Percentiles rank a stretch among this genome's conserved stretches.
These are phyloP conservation scores for Rhinoraja longicauda DNA, from an alignment of 2,797 vertebrate genomes.

Conservation along the genomic window DNA sequence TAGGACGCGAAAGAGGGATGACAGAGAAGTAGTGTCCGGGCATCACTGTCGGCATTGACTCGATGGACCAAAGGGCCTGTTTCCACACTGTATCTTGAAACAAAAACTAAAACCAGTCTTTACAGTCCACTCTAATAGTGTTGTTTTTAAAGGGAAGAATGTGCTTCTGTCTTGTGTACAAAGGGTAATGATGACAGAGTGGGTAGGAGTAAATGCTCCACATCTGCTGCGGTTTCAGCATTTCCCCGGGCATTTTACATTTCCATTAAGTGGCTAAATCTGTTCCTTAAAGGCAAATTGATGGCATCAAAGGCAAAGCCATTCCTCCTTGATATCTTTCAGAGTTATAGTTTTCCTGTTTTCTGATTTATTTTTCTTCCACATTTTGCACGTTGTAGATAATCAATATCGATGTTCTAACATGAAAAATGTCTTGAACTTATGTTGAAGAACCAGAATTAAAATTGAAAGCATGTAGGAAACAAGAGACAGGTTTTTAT, in stretches of 20 bases:
- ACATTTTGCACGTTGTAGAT: too few species aligned
- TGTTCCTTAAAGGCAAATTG: background rate
- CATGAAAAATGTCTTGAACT: background rate
- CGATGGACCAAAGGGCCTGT: too few species aligned
- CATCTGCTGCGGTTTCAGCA: background rate
- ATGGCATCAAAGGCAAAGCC: background rate
- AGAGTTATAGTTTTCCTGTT: background rate
- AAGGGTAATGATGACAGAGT: background rate
- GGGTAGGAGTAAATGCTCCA: background rate
- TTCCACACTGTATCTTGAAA: too few species aligned
- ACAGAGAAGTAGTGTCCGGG: too few species aligned
- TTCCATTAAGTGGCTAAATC: background rate
- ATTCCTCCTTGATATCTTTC: background rate
- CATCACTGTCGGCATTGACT: too few species aligned
- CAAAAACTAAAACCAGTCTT: background rate
- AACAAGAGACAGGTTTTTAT: constrained; percentile 48
- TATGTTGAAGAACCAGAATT: background rate
- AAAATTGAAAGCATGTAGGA: background rate
- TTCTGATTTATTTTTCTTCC: background rate
- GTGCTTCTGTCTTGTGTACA: constrained; percentile 9
- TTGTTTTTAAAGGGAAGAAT: background rate
- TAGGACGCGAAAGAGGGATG: too few species aligned
- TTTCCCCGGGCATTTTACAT: background rate
- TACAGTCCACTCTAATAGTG: background rate
- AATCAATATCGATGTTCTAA: too few species aligned